phyloP scores from a whole-genome alignment of 2,113 vertebrate genomes.

The Chaetodon trifascialis region DNA sequence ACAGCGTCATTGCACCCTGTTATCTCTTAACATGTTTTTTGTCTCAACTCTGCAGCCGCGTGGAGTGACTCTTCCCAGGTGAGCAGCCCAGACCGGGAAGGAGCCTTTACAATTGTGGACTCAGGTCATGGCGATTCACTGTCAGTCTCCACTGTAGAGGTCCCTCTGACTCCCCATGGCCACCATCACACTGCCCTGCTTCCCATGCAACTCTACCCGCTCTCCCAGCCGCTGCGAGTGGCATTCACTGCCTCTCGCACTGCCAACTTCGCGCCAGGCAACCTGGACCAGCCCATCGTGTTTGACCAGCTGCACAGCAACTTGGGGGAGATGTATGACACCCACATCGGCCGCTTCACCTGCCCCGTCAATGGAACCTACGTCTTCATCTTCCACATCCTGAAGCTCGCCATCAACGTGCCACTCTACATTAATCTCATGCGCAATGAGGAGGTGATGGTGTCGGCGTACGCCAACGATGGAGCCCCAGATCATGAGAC shows the following conservation, averaged over 20 bases:
- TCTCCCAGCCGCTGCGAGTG: slow-evolving; percentile 92
- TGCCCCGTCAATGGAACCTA: slow-evolving; percentile 95
- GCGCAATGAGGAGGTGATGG: slow-evolving; percentile 97
- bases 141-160: slow-evolving; percentile 88
- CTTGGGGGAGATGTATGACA: slow-evolving; percentile 93
- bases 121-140: slow-evolving; percentile 93
- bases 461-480: slow-evolving; percentile 97
- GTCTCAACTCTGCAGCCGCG: slow-evolving; percentile 76
- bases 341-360: slow-evolving; percentile 92
- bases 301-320: slow-evolving; percentile 97
- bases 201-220: slow-evolving; percentile 90
- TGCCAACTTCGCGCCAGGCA: slow-evolving; percentile 94
- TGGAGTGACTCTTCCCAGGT: slow-evolving; percentile 97
- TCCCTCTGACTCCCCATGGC: slow-evolving; percentile 87
- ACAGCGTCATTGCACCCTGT: not conserved
- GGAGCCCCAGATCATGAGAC: slow-evolving; percentile 97
- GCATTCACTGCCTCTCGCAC: slow-evolving; percentile 96
- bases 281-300: slow-evolving; percentile 96
- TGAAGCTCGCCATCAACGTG: slow-evolving; percentile 97
- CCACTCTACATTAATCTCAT: slow-evolving; percentile 98
- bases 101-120: slow-evolving; percentile 87
- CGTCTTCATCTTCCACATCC: slow-evolving; percentile 97
- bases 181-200: slow-evolving; percentile 87
- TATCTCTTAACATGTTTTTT: not conserved
- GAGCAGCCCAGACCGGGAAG: slow-evolving; percentile 93